Percentiles rank a stretch among this genome's conserved stretches.
Evolutionary conservation across 53 echinoderm and acorn worm genomes (phyloP).

Genomic region (Antedon mediterranea): DNA sequence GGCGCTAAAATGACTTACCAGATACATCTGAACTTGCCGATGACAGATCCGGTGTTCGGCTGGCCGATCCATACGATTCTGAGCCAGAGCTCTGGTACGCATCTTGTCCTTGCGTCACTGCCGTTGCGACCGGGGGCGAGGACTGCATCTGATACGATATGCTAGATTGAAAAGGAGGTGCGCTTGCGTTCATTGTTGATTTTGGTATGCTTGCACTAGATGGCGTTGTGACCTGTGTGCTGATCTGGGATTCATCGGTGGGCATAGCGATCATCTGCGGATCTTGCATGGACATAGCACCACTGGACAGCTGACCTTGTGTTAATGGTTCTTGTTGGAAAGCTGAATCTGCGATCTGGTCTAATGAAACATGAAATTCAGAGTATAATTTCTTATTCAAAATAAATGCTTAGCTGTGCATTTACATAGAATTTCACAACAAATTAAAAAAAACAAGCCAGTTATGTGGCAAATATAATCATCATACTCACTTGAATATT

Average conservation of each 20-base stretch:
- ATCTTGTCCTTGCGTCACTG: neutral
- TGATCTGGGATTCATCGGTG: slow-evolving; percentile 22
- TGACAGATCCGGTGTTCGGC: neutral
- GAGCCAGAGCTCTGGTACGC: neutral
- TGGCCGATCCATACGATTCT: neutral
- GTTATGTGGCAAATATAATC: no score
- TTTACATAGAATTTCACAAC: neutral
- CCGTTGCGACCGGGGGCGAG: slow-evolving; percentile 32
- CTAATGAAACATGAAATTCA: neutral
- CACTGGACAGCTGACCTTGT: slow-evolving; percentile 2
- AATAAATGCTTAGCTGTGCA: neutral
- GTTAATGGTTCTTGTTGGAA: slow-evolving; percentile 12
- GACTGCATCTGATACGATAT: slow-evolving; percentile 57
- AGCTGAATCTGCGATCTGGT: neutral
- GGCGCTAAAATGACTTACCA: neutral
- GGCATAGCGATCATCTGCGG: slow-evolving; percentile 9
- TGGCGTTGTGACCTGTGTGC: neutral
- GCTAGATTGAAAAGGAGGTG: slow-evolving; percentile 62
- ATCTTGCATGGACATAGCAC: slow-evolving; percentile 4
- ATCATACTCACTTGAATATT: neutral
- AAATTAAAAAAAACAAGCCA: no score
- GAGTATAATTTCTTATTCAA: no score
- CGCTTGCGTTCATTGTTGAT: slow-evolving; percentile 91
- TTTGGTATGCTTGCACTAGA: slow-evolving; percentile 30
- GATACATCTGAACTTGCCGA: neutral